Percentiles rank a stretch among this genome's conserved stretches.
phyloP scores from a whole-genome alignment of 1,140 invertebrate species.

The Drosophila repleta region DNA sequence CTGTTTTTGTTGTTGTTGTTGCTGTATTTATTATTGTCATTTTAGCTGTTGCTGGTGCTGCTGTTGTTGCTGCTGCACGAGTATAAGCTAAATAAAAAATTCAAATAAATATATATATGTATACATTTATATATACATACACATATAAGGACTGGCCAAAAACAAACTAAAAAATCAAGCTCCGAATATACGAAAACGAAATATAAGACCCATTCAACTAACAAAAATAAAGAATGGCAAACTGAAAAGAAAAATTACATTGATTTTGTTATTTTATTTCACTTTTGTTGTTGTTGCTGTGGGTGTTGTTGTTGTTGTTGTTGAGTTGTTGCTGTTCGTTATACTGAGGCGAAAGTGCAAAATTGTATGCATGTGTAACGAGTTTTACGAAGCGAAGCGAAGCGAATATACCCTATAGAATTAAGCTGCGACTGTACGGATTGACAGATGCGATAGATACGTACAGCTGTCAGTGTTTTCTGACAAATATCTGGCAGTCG shows the following conservation, averaged over 20 bases:
- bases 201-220: constrained; percentile 57
- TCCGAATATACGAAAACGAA: constrained; percentile 16
- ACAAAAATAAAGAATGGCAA: constrained; percentile 53
- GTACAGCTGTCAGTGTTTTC: constrained; percentile 13
- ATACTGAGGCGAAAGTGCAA: constrained; percentile 33
- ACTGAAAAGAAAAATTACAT: constrained; percentile 55
- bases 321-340: background rate
- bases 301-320: background rate
- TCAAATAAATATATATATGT: constrained; percentile 51
- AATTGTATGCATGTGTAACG: constrained; percentile 32
- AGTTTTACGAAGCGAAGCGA: constrained; percentile 24
- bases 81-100: constrained; percentile 65
- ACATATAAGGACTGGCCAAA: constrained; percentile 44
- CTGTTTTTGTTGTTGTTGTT: constrained; percentile 43
- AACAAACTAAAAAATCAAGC: constrained; percentile 12
- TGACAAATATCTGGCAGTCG: constrained; percentile 40
- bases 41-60: constrained; percentile 8
- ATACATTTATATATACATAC: constrained; percentile 22
- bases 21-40: constrained; percentile 46
- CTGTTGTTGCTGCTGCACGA: constrained; percentile 3
- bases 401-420: constrained; percentile 29
- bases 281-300: background rate
- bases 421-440: background rate
- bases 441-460: constrained; percentile 29
- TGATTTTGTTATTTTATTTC: constrained; percentile 12